Evolutionary conservation across 2,113 vertebrate species (phyloP).

Genomic region (Notothenia rossii): DNA sequence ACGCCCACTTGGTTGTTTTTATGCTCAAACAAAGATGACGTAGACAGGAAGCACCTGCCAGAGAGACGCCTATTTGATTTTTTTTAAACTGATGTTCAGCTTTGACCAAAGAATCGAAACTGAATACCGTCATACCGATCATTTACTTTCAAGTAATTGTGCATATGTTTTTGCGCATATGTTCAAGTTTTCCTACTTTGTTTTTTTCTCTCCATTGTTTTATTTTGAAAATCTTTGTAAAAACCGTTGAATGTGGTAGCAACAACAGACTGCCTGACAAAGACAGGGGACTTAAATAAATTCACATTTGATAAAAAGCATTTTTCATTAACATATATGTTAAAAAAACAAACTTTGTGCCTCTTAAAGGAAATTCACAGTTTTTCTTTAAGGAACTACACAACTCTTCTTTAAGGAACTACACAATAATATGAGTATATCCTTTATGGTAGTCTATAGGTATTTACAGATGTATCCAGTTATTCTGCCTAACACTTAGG

Average conservation of each 20-base stretch:
- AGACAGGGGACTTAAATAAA: neutral
- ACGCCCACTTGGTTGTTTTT: constrained; percentile 70
- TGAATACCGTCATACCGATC: neutral
- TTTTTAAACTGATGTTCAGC: neutral
- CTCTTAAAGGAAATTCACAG: too few species aligned
- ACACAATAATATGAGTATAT: too few species aligned
- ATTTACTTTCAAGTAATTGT: too few species aligned
- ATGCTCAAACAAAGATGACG: constrained; percentile 64
- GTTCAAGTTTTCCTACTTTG: neutral
- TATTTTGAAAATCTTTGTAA: constrained; percentile 25
- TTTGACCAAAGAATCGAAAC: neutral
- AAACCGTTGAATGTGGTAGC: neutral
- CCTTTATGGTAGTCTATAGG: neutral
- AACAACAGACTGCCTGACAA: neutral
- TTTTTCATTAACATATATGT: neutral
- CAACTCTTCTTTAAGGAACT: too few species aligned
- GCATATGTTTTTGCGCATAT: neutral
- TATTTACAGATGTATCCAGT: neutral
- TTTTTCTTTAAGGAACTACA: too few species aligned
- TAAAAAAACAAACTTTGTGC: neutral
- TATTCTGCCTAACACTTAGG: too few species aligned
- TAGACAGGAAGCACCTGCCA: constrained; percentile 57
- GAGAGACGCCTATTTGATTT: constrained; percentile 22
- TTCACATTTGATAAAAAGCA: neutral
- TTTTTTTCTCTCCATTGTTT: neutral